A percentile compares a stretch with the other conserved stretches of the same genome.
Evolutionary conservation across 2,888 invertebrate genomes (phyloP).

Genomic region (Myopa testacea): DNA sequence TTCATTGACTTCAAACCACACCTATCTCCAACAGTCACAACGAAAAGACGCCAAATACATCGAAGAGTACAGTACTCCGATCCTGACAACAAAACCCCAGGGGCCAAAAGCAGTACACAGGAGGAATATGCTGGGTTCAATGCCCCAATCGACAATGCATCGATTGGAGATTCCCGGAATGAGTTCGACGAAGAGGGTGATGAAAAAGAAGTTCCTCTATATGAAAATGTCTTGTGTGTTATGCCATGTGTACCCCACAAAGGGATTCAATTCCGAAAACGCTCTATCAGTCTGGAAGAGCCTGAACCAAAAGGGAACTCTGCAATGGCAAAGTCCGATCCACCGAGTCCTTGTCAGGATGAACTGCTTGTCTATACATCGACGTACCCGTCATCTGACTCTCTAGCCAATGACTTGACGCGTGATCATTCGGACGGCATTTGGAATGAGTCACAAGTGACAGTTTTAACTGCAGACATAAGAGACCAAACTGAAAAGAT

Average conservation of each 20-base stretch:
- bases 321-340: constrained; percentile 72
- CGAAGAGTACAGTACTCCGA: constrained; percentile 86
- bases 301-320: constrained; percentile 61
- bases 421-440: constrained; percentile 88
- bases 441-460: constrained; percentile 91
- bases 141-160: neutral
- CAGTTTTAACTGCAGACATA: constrained; percentile 79
- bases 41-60: constrained; percentile 71
- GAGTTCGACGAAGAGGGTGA: constrained; percentile 40
- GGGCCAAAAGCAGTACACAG: constrained; percentile 41
- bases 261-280: constrained; percentile 80
- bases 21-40: constrained; percentile 75
- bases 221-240: constrained; percentile 59
- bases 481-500: constrained; percentile 57
- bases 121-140: constrained; percentile 13
- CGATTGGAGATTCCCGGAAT: constrained; percentile 18
- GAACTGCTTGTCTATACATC: constrained; percentile 74
- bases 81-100: constrained; percentile 44
- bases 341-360: constrained; percentile 74
- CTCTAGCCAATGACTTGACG: constrained; percentile 81
- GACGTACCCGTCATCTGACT: constrained; percentile 84
- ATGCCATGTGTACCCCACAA: constrained; percentile 54
- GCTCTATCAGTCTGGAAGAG: constrained; percentile 80
- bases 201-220: constrained; percentile 55
- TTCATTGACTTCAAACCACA: constrained; percentile 89